Percentiles rank a stretch among this genome's conserved stretches.
Evolutionary conservation across 2,113 vertebrate genomes (phyloP).

Genomic region (Menura novaehollandiae): DNA sequence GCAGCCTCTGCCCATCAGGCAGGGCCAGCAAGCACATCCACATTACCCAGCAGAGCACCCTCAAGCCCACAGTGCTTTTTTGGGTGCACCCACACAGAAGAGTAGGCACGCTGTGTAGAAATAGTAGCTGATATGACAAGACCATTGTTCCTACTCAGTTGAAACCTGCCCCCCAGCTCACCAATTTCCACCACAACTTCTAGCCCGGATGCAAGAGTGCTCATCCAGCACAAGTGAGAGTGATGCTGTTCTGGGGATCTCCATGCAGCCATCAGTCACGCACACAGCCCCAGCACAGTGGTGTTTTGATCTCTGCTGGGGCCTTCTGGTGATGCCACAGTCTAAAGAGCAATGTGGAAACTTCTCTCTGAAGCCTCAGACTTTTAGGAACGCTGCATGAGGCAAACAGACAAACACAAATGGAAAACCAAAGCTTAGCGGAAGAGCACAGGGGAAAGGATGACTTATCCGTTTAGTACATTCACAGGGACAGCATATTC

Average conservation of each 20-base stretch:
- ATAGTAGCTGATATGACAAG: background rate
- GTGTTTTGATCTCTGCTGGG: background rate
- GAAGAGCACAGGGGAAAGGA: background rate
- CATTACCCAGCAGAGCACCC: background rate
- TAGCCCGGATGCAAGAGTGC: background rate
- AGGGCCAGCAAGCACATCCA: background rate
- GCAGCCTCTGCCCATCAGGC: background rate
- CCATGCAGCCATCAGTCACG: background rate
- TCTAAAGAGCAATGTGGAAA: background rate
- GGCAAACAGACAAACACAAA: background rate
- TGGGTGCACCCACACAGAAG: background rate
- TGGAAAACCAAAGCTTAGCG: background rate
- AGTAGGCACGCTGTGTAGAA: rapidly evolving
- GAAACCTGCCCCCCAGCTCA: background rate
- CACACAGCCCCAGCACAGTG: rapidly evolving
- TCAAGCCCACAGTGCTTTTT: background rate
- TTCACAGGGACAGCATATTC: background rate
- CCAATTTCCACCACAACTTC: background rate
- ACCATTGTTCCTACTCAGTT: background rate
- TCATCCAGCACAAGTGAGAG: background rate
- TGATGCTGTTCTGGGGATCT: background rate
- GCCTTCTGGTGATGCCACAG: background rate
- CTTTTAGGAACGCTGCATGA: background rate
- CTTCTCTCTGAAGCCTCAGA: background rate
- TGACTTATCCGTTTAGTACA: background rate